Conservation (phyloP, 1,140 invertebrate species). For the Propsilocerus akamusi region DNA sequence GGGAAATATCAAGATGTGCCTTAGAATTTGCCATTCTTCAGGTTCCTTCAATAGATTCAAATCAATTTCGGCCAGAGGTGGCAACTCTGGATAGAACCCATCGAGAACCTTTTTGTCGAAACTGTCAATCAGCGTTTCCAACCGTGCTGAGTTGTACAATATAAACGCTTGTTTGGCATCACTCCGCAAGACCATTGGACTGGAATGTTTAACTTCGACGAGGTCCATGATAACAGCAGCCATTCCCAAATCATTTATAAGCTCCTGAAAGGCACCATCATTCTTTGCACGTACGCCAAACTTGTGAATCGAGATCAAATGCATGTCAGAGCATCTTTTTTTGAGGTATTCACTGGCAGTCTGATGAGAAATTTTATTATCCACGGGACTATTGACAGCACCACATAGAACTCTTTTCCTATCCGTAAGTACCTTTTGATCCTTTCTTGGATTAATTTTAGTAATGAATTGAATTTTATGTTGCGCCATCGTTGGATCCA, state of each 20-base stretch:
- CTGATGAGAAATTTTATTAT: neutral
- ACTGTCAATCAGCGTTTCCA: conserved; percentile 37
- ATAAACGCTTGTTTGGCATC: conserved; percentile 29
- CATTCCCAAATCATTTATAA: conserved; percentile 30
- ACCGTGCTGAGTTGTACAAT: conserved; percentile 49
- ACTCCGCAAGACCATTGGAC: conserved; percentile 7
- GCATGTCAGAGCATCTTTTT: conserved; percentile 32
- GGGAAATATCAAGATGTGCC: conserved; percentile 40
- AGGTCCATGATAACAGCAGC: conserved; percentile 42
- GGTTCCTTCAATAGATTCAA: conserved; percentile 35
- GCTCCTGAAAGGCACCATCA: conserved; percentile 25
- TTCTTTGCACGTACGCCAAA: conserved; percentile 29
- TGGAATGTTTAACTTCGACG: conserved; percentile 32
- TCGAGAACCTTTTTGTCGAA: conserved; percentile 30
- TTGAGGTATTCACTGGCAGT: conserved; percentile 18
- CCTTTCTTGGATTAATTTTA: neutral
- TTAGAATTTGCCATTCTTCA: conserved; percentile 55
- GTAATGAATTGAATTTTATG: neutral
- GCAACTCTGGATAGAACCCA: conserved; percentile 32
- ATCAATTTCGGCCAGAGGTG: conserved; percentile 31
- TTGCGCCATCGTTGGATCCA: neutral
- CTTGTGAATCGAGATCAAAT: conserved; percentile 37
- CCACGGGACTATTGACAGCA: neutral
- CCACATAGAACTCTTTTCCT: neutral
- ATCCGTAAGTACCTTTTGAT: neutral